Percentiles rank a stretch among this genome's conserved stretches.
Conservation (phyloP, 2,113 vertebrate genomes). For the Perca schrenkii region DNA sequence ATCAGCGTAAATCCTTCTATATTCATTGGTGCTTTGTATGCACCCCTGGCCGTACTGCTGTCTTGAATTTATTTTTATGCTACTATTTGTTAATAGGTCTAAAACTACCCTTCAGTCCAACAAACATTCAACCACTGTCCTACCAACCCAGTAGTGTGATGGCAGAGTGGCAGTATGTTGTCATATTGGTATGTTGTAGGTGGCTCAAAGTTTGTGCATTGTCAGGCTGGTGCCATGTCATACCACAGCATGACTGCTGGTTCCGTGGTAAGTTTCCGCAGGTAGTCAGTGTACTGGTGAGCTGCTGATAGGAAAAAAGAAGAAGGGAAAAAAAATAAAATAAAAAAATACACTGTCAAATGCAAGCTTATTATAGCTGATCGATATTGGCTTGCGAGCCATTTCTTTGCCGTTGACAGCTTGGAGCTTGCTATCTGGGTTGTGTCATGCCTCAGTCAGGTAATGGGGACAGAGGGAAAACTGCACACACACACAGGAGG, state of each 20-base stretch:
- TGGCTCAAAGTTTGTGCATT: constrained; percentile 9
- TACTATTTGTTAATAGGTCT: constrained; percentile 36
- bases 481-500: constrained; percentile 6
- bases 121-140: background rate
- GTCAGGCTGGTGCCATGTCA: constrained; percentile 21
- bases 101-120: constrained; percentile 18
- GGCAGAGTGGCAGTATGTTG: constrained; percentile 29
- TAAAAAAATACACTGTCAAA: constrained; percentile 60
- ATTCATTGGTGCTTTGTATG: background rate
- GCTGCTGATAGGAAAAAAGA: constrained; percentile 51
- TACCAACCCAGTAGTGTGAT: background rate
- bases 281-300: constrained; percentile 6
- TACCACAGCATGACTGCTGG: constrained; percentile 1
- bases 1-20: constrained; percentile 18
- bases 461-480: constrained; percentile 49
- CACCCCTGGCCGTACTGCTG: background rate
- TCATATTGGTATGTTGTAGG: constrained; percentile 1
- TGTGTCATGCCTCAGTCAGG: constrained; percentile 70
- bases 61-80: constrained; percentile 31
- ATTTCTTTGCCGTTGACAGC: constrained; percentile 71
- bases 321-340: too few species aligned
- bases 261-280: background rate
- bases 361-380: constrained; percentile 74
- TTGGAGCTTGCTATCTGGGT: constrained; percentile 56
- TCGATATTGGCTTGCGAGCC: constrained; percentile 67